A percentile compares a stretch with the other conserved stretches of the same genome.
These are phyloP conservation scores for Python bivittatus DNA, from an alignment of 2,113 vertebrate genomes.

Conservation along the genomic window DNA sequence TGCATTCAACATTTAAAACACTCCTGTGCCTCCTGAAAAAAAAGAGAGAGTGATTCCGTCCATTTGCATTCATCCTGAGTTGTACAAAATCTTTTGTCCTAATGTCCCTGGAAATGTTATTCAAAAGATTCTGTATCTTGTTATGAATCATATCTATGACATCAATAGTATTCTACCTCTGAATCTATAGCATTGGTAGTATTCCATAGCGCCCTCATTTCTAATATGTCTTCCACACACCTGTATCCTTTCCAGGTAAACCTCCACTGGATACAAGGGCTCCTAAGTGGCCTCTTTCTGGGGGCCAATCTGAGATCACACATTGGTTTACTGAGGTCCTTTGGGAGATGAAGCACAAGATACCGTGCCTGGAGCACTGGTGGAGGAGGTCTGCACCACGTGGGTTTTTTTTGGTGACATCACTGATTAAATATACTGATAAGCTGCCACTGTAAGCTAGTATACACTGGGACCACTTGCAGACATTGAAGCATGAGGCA, in stretches of 20 bases:
- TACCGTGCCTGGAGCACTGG: not conserved
- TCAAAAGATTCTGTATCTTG: not conserved
- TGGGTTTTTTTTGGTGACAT: not conserved
- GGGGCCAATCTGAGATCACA: not conserved
- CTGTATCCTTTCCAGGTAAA: not conserved
- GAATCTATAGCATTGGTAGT: not conserved
- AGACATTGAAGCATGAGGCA: not conserved
- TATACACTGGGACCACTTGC: not conserved
- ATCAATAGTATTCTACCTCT: not conserved
- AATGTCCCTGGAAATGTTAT: not conserved
- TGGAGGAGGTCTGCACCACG: not conserved
- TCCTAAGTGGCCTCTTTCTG: not conserved
- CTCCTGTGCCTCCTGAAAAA: not conserved
- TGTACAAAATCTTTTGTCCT: not conserved
- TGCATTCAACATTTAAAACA: not conserved
- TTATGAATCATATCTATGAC: not conserved
- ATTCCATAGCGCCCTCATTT: not conserved
- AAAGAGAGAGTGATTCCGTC: not conserved
- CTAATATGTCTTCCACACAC: not conserved
- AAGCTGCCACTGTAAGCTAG: not conserved
- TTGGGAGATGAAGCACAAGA: not conserved
- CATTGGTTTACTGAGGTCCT: not conserved
- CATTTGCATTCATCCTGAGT: not conserved
- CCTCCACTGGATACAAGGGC: not conserved
- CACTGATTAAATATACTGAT: not conserved